Percentiles rank a stretch among this genome's conserved stretches.
Conservation (phyloP, 2,797 vertebrate genomes). For the Lepus oiostolus region DNA sequence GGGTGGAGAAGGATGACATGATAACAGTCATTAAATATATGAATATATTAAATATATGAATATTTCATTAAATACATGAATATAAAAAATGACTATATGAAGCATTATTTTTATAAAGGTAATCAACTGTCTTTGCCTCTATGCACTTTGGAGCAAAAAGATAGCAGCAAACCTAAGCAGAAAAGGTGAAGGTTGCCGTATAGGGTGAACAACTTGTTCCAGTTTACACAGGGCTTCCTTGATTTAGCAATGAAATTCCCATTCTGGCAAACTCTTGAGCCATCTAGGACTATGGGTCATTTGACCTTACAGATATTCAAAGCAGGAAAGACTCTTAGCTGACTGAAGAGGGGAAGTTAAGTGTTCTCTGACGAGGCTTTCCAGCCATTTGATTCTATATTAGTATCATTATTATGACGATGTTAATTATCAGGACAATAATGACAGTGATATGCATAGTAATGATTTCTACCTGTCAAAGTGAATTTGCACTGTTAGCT, state of each 20-base stretch:
- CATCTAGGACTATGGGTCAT: not conserved
- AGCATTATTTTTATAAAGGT: not conserved
- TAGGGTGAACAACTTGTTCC: not conserved
- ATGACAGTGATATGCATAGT: not conserved
- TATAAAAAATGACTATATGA: no score
- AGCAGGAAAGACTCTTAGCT: not conserved
- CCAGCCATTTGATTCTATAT: not conserved
- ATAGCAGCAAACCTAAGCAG: not conserved
- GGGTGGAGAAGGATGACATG: not conserved
- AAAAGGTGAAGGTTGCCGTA: not conserved
- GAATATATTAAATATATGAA: not conserved
- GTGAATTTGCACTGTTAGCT: constrained; percentile 37
- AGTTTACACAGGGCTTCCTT: not conserved
- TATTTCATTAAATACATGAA: no score
- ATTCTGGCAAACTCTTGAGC: not conserved
- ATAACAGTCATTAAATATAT: not conserved
- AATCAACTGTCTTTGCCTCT: constrained; percentile 21
- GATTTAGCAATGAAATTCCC: not conserved
- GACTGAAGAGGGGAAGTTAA: not conserved
- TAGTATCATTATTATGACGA: not conserved
- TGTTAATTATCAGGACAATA: not conserved
- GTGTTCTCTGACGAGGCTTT: not conserved
- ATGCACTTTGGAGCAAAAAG: constrained; percentile 9
- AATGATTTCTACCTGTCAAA: constrained; percentile 52
- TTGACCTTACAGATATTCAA: not conserved